Conservation (phyloP, 1,140 invertebrate genomes). For the Wasmannia auropunctata region DNA sequence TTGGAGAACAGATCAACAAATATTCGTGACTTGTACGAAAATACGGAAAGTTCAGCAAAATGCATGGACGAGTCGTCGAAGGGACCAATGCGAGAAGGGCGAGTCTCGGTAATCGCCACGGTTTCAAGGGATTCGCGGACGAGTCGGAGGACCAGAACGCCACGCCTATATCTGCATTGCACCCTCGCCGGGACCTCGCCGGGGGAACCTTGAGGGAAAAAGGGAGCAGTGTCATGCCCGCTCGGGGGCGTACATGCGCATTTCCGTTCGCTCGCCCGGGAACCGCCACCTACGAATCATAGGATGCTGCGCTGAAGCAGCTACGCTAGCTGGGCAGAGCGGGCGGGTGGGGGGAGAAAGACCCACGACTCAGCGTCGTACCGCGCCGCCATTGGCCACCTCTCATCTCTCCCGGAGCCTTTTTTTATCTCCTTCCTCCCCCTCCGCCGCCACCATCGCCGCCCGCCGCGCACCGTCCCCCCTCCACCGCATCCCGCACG, state of each 20-base stretch:
- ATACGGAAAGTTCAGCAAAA: not conserved
- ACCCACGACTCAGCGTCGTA: constrained; percentile 59
- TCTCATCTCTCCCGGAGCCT: constrained; percentile 70
- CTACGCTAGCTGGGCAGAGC: not conserved
- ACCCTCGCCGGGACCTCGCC: constrained; percentile 61
- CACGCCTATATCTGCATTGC: constrained; percentile 75
- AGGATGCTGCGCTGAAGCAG: constrained; percentile 75
- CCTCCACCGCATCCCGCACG: not conserved
- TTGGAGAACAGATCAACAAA: not conserved
- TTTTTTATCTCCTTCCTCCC: constrained; percentile 73
- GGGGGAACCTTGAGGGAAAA: constrained; percentile 62
- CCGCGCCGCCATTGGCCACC: constrained; percentile 65
- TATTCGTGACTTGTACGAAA: not conserved
- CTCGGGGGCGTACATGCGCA: constrained; percentile 72
- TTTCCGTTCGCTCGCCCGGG: constrained; percentile 59
- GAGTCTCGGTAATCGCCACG: not conserved
- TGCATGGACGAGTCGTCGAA: not conserved
- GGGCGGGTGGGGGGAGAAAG: constrained; percentile 20
- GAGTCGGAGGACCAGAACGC: constrained; percentile 47
- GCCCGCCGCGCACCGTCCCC: constrained; percentile 9
- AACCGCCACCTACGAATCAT: constrained; percentile 68
- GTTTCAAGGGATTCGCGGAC: constrained; percentile 9
- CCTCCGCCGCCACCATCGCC: not conserved
- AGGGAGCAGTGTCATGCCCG: constrained; percentile 70
- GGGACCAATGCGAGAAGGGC: not conserved